Percentiles rank a stretch among this genome's conserved stretches.
phyloP scores from a whole-genome alignment of 2,888 invertebrate species.

The Andrena trimmerana region DNA sequence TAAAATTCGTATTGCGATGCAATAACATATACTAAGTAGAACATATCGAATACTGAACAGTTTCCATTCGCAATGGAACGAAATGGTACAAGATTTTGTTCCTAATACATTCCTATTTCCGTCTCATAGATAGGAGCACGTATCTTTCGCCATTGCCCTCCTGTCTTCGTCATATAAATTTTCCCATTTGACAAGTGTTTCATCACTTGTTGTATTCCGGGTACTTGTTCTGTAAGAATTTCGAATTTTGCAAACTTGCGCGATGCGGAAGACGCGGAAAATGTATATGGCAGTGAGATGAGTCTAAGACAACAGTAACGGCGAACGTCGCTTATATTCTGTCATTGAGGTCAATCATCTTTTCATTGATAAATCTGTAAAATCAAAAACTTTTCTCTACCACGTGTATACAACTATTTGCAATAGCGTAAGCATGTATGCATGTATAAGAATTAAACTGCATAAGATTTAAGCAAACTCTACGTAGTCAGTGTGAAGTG shows the following conservation, averaged over 20 bases:
- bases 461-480: conserved; percentile 15
- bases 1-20: conserved; percentile 12
- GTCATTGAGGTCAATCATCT: conserved; percentile 82
- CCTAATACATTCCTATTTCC: not conserved
- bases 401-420: conserved; percentile 47
- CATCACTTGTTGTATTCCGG: conserved; percentile 34
- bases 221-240: conserved; percentile 54
- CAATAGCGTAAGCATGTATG: conserved; percentile 21
- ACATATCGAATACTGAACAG: conserved; percentile 24
- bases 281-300: conserved; percentile 20
- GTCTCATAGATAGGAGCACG: conserved; percentile 11
- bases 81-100: not conserved
- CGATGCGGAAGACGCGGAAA: not conserved
- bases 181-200: conserved; percentile 37
- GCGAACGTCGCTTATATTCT: conserved; percentile 75
- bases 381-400: conserved; percentile 79
- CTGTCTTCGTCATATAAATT: conserved; percentile 33
- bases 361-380: conserved; percentile 83
- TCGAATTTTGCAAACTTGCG: conserved; percentile 39
- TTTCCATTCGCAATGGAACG: conserved; percentile 7
- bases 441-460: conserved; percentile 14
- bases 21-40: not conserved
- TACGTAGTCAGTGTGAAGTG: not conserved
- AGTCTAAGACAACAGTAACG: conserved; percentile 38
- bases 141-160: conserved; percentile 7